Percentiles rank a stretch among this genome's conserved stretches.
Conservation (phyloP, 2,797 vertebrate genomes). For the Menidia menidia region DNA sequence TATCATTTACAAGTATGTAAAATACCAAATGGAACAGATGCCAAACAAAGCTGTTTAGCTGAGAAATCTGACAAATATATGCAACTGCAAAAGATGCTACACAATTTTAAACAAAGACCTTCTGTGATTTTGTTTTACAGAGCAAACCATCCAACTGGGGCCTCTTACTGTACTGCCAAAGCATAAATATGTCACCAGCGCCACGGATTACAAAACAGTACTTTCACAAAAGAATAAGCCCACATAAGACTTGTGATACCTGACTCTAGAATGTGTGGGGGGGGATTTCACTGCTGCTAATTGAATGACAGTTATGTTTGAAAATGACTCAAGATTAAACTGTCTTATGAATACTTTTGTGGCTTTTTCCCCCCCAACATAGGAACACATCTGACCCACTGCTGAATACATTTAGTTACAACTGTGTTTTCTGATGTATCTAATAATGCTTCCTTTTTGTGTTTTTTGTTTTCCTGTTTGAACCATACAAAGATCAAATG, state of each 20-base stretch:
- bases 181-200: neutral
- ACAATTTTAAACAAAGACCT: neutral
- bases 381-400: too few relatives aligned
- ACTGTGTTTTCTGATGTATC: too few relatives aligned
- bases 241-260: neutral
- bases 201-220: neutral
- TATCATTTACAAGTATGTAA: neutral
- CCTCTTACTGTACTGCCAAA: constrained; percentile 63
- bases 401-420: too few relatives aligned
- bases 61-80: neutral
- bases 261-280: neutral
- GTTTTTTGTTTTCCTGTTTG: neutral
- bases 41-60: neutral
- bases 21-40: neutral
- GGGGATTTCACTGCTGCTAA: neutral
- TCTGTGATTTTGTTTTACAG: constrained; percentile 52
- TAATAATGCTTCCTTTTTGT: too few relatives aligned
- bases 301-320: neutral
- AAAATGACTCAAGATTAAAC: neutral
- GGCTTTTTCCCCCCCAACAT: too few relatives aligned
- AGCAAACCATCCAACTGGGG: constrained; percentile 50
- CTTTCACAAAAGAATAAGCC: constrained; percentile 10
- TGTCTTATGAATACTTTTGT: neutral
- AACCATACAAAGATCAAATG: too few relatives aligned
- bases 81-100: neutral